A percentile compares a stretch with the other conserved stretches of the same genome.
These are phyloP conservation scores for Embiotoca jacksoni DNA, from an alignment of 2,113 vertebrate species.

Conservation along the genomic window DNA sequence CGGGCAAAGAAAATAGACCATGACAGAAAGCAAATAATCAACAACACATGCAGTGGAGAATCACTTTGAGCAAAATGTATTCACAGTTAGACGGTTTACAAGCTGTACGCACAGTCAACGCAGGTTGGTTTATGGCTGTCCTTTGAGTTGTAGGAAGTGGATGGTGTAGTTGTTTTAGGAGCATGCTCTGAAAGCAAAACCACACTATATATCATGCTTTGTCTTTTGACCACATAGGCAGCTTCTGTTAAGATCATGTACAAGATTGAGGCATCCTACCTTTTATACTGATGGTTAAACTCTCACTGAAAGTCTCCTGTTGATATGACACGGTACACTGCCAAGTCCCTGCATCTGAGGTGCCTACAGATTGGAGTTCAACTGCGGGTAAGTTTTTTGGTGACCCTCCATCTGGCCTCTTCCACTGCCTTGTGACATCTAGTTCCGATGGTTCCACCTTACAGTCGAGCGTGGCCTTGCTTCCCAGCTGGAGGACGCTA, in stretches of 20 bases:
- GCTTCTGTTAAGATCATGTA: neutral
- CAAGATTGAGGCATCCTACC: constrained; percentile 43
- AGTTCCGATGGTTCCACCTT: neutral
- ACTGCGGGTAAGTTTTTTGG: accelerated
- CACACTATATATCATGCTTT: neutral
- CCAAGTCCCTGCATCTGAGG: constrained; percentile 63
- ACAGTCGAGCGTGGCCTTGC: constrained; percentile 48
- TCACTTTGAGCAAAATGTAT: neutral
- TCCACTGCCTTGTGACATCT: constrained; percentile 33
- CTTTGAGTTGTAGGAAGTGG: accelerated
- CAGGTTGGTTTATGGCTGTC: accelerated
- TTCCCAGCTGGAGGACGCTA: neutral
- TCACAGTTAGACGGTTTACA: neutral
- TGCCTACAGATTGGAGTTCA: constrained; percentile 3
- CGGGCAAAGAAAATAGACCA: neutral
- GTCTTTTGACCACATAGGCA: neutral
- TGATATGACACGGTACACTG: constrained; percentile 7
- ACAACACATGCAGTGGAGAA: too few species aligned
- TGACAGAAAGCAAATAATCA: too few species aligned
- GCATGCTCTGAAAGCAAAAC: constrained; percentile 16
- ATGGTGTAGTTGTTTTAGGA: accelerated
- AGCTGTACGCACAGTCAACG: accelerated
- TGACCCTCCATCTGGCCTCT: neutral
- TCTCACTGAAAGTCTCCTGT: accelerated
- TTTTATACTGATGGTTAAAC: constrained; percentile 16